phyloP scores from a whole-genome alignment of 2,113 vertebrate species.

The Microcebus lehilahytsara region DNA sequence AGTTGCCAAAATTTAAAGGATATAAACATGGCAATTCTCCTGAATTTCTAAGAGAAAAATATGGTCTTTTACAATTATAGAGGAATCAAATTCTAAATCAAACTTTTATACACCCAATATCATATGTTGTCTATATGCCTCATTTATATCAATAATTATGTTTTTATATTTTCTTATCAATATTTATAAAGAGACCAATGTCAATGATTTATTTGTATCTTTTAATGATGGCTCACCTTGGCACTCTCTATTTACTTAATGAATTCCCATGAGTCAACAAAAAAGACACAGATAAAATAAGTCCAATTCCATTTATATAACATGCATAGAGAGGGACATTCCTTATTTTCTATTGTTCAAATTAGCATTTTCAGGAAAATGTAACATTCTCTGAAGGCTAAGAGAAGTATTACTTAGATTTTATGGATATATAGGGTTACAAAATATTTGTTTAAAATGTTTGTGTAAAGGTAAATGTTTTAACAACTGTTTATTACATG shows the following conservation, averaged over 20 bases:
- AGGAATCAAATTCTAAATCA: not conserved
- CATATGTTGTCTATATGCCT: not conserved
- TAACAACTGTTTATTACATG: not conserved
- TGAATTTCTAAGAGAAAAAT: not conserved
- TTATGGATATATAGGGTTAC: not conserved
- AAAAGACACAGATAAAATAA: conserved; percentile 31
- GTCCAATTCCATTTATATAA: not conserved
- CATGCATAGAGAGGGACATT: not conserved
- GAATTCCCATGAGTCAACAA: conserved; percentile 6
- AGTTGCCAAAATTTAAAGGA: not conserved
- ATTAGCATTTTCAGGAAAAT: not conserved
- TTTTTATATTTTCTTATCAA: not conserved
- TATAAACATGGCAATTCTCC: not conserved
- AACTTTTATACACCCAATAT: not conserved
- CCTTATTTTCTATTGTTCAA: not conserved
- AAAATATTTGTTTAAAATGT: not conserved
- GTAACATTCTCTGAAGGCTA: not conserved
- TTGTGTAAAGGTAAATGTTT: not conserved
- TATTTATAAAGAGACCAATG: not conserved
- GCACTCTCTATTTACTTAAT: not conserved
- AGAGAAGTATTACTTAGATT: not conserved
- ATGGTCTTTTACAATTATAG: not conserved
- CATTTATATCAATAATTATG: not conserved
- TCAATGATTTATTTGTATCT: not conserved
- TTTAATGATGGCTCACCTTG: not conserved